A percentile compares a stretch with the other conserved stretches of the same genome.
These are phyloP conservation scores for Bombus huntii DNA, from an alignment of 1,140 invertebrate genomes.

Conservation along the genomic window DNA sequence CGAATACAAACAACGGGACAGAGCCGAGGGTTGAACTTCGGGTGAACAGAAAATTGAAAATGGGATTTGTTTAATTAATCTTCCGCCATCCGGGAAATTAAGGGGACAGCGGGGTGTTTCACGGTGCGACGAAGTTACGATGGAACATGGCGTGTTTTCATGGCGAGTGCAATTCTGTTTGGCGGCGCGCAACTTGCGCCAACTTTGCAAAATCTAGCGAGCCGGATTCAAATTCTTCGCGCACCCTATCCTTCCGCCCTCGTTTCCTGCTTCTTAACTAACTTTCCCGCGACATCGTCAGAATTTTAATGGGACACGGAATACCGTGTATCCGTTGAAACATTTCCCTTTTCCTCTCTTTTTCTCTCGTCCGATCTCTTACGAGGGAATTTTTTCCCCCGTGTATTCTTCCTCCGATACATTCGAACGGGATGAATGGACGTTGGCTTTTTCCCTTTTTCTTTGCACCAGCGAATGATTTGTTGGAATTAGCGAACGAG, in stretches of 20 bases:
- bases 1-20: not conserved
- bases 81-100: conserved; percentile 13
- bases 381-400: not conserved
- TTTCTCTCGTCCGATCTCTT: not conserved
- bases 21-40: not conserved
- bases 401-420: not conserved
- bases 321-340: not conserved
- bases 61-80: conserved; percentile 38
- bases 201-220: conserved; percentile 25
- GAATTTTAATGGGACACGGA: conserved; percentile 6
- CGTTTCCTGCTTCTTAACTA: conserved; percentile 16
- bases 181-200: not conserved
- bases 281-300: not conserved
- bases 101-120: not conserved
- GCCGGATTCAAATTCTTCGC: conserved; percentile 13
- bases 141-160: not conserved
- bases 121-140: not conserved
- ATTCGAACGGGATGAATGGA: not conserved
- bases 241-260: too few relatives aligned
- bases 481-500: not conserved
- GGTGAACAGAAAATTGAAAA: conserved; percentile 1
- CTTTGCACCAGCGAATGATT: not conserved
- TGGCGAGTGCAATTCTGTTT: not conserved
- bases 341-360: not conserved
- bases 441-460: not conserved